These are phyloP conservation scores for Epinotia bilunana DNA, from an alignment of 2,888 invertebrate species.

Conservation along the genomic window DNA sequence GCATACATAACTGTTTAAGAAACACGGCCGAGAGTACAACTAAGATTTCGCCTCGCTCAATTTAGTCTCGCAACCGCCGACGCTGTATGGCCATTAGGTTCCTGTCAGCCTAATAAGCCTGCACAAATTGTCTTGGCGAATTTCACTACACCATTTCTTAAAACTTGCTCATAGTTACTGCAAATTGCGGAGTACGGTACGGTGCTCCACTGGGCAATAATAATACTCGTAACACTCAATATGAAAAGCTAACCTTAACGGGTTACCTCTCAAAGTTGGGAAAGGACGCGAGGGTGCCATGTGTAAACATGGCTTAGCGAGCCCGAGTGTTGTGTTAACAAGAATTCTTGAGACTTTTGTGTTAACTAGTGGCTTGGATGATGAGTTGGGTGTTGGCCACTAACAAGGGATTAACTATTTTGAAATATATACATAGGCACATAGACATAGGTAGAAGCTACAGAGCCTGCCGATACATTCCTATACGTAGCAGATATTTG, in stretches of 20 bases:
- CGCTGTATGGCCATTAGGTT: constrained; percentile 20
- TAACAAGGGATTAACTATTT: no score
- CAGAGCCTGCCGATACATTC: no score
- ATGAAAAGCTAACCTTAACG: constrained; percentile 33
- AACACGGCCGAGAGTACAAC: not conserved
- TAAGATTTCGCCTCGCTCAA: constrained; percentile 16
- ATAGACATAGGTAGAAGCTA: no score
- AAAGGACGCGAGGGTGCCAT: constrained; percentile 40
- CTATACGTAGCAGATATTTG: no score
- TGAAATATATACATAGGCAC: no score
- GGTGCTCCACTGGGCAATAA: constrained; percentile 35
- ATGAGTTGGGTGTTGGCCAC: not conserved
- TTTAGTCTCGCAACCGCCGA: not conserved
- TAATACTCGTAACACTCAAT: constrained; percentile 42
- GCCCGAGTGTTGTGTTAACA: constrained; percentile 28
- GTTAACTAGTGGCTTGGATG: constrained; percentile 16
- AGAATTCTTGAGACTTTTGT: constrained; percentile 14
- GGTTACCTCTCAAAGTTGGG: constrained; percentile 34
- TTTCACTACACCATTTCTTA: constrained; percentile 40
- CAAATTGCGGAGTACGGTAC: constrained; percentile 32
- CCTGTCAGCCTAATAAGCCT: constrained; percentile 40
- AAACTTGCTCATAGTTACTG: constrained; percentile 42
- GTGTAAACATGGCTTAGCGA: constrained; percentile 33
- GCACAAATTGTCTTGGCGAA: constrained; percentile 28
- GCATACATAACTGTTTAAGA: not conserved